Conservation (phyloP, 2,797 vertebrate species). For the Parambassis ranga region DNA sequence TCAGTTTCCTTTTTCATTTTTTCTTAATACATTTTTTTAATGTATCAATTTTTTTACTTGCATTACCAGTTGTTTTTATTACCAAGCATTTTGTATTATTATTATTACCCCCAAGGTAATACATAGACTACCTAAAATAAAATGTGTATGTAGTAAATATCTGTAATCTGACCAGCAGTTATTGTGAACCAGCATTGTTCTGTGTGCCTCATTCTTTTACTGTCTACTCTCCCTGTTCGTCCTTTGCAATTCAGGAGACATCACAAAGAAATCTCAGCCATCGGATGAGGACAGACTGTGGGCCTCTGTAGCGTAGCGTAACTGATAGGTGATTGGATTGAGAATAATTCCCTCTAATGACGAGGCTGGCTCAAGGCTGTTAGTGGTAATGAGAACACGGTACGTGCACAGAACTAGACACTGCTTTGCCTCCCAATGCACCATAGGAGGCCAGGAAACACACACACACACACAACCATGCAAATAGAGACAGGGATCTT, state of each 20-base stretch:
- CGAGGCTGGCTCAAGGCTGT: constrained; percentile 76
- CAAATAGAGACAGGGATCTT: constrained; percentile 13
- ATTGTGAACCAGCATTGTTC: neutral
- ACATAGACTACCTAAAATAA: too few species aligned
- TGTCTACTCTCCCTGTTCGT: constrained; percentile 14
- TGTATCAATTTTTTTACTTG: too few species aligned
- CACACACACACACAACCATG: constrained; percentile 5
- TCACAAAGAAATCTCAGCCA: constrained; percentile 59
- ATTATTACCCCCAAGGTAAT: too few species aligned
- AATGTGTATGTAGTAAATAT: neutral
- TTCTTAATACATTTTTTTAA: too few species aligned
- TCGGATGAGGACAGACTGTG: constrained; percentile 69
- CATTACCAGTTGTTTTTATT: too few species aligned
- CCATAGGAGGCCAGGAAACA: constrained; percentile 37
- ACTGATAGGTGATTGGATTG: constrained; percentile 77
- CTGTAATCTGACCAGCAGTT: neutral
- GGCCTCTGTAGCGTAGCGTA: constrained; percentile 66
- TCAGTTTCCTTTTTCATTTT: too few species aligned
- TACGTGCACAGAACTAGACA: constrained; percentile 61
- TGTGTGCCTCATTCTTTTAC: neutral
- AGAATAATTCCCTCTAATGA: constrained; percentile 80
- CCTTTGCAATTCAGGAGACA: constrained; percentile 65
- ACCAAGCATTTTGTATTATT: too few species aligned
- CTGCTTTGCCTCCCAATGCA: constrained; percentile 53
- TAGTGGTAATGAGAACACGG: constrained; percentile 78